Conservation (phyloP, 2,113 vertebrate genomes). For the Istiophorus platypterus region DNA sequence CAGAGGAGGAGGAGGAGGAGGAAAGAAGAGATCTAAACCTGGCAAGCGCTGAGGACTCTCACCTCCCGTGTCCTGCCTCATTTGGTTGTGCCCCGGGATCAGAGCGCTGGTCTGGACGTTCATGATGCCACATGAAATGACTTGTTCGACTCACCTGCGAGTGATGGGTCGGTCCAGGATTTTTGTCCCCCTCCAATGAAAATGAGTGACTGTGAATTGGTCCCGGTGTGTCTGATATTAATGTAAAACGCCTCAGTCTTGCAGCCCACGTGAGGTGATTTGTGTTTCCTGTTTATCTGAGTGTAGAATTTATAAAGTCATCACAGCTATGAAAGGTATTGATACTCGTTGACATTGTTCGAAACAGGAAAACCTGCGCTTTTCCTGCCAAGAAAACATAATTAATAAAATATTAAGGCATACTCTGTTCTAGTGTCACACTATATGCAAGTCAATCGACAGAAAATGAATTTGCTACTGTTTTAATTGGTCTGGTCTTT, state of each 20-base stretch:
- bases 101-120: slow-evolving; percentile 28
- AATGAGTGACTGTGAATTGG: slow-evolving; percentile 21
- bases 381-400: too few species aligned
- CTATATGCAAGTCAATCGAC: too few species aligned
- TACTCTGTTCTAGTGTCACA: too few species aligned
- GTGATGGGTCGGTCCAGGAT: not conserved
- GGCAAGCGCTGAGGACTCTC: slow-evolving; percentile 72
- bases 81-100: slow-evolving; percentile 29
- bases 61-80: not conserved
- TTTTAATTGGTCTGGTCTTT: too few species aligned
- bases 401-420: too few species aligned
- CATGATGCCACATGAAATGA: slow-evolving; percentile 26
- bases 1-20: slow-evolving; percentile 61
- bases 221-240: slow-evolving; percentile 7
- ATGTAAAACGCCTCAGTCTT: slow-evolving; percentile 14
- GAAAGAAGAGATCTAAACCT: slow-evolving; percentile 65
- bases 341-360: too few species aligned
- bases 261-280: not conserved
- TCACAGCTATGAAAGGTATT: too few species aligned
- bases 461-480: too few species aligned
- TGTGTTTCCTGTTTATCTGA: not conserved
- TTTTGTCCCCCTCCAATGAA: not conserved
- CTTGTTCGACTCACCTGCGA: slow-evolving; percentile 8
- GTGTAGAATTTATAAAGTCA: too few species aligned
- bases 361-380: too few species aligned